These are phyloP conservation scores for Mesembrinibis cayennensis DNA, from an alignment of 2,113 vertebrate genomes.

Conservation along the genomic window DNA sequence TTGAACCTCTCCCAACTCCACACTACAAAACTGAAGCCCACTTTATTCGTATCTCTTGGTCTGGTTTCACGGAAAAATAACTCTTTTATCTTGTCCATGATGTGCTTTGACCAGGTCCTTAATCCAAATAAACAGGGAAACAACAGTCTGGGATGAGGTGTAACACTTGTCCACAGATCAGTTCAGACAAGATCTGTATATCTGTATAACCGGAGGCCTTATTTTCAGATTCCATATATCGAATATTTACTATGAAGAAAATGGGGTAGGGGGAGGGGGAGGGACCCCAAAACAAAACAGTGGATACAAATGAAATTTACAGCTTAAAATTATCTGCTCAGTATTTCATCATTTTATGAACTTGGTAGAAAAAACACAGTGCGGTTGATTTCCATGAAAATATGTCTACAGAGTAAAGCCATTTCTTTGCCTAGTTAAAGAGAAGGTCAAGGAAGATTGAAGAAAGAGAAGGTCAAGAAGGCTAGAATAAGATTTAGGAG, in stretches of 20 bases:
- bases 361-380: neutral
- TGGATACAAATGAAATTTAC: neutral
- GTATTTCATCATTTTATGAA: neutral
- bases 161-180: neutral
- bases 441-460: neutral
- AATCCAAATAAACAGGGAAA: neutral
- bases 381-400: neutral
- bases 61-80: neutral
- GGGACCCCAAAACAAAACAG: neutral
- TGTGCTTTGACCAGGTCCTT: neutral
- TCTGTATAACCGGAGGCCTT: neutral
- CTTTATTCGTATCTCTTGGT: neutral
- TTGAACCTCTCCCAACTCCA: neutral
- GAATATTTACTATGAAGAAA: neutral
- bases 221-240: neutral
- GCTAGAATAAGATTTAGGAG: neutral
- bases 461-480: neutral
- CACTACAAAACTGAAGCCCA: neutral
- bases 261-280: fast-evolving
- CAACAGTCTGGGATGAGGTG: fast-evolving
- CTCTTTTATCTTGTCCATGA: neutral
- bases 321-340: neutral
- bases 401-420: neutral
- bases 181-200: neutral
- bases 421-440: neutral